These are phyloP conservation scores for Cyprinodon diabolis DNA, from an alignment of 2,797 vertebrate genomes.

Conservation along the genomic window DNA sequence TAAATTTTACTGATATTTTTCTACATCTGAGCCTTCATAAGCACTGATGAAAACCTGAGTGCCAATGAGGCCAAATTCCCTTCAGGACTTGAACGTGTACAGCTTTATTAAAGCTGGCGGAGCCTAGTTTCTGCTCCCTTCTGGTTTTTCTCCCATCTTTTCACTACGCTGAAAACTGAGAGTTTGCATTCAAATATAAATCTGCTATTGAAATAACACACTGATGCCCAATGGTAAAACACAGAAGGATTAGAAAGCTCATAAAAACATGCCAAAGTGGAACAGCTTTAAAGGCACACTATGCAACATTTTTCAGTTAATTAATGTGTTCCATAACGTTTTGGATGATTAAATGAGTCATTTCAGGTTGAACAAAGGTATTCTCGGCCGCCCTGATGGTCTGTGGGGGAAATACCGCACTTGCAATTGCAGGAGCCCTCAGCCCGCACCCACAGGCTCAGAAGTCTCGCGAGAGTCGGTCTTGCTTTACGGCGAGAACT, in stretches of 20 bases:
- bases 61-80: slow-evolving; percentile 20
- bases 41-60: slow-evolving; percentile 23
- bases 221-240: slow-evolving; percentile 2
- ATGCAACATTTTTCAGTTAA: no score
- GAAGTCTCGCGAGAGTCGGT: no score
- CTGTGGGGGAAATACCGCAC: no score
- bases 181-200: slow-evolving; percentile 20
- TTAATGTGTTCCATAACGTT: no score
- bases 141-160: slow-evolving; percentile 2
- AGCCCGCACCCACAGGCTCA: no score
- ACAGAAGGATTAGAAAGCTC: background rate
- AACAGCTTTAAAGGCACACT: no score
- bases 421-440: no score
- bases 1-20: slow-evolving; percentile 5
- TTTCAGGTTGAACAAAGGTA: no score
- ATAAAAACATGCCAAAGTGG: background rate
- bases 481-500: no score
- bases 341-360: no score
- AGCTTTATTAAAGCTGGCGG: slow-evolving; percentile 22
- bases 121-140: slow-evolving; percentile 12
- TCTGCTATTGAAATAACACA: slow-evolving; percentile 19
- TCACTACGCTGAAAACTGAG: background rate
- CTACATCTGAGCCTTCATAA: slow-evolving; percentile 5
- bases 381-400: no score
- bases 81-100: slow-evolving; percentile 31